Evolutionary conservation across 2,888 invertebrate genomes (phyloP), one percentile per base, ranked within the genome.

Genomic region (Spialia ferax): DNA sequence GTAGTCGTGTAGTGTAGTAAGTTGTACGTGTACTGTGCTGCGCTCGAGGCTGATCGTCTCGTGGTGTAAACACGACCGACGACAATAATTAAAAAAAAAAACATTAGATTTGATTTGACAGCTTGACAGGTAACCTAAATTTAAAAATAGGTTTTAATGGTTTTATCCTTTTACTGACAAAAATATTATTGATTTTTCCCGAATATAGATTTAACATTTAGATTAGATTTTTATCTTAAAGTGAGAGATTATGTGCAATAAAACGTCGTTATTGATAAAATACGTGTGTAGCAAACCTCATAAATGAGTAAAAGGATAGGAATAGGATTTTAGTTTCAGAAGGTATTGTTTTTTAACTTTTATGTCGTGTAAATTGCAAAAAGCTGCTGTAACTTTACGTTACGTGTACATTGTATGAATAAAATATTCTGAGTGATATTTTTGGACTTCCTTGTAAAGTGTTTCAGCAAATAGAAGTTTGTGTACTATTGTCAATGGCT

Each of bases 51-150:
- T 71, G 71, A 75, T 68, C 56, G 71, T 72, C 61, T 70, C 69
- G 74, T 71, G 70, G 48, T 8, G 8, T 45, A 6, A 70, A 65
- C 68, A 65, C 29, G 42, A 66, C 63, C 71, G 52, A 72, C 69
- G 56, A 69, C 66, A 72, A 73, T 74, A 74, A 71, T 69, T 79
- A 77, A 79, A 77, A 78, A 80, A 81, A 79, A 76, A 73, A 35
- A 52, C 75, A 63, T 54, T 3, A 2, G 13, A 6, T 32, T 35
- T 35, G 35, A 35, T 38, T 35, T 35, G 35, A 35, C 35, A 42
- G 52, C 13, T 45, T 63, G 63, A 89, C 89, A 90, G 89, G 87
- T 90, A 89, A 87, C 80, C 81, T 83, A 67, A 71, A 72, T 67
- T 72, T 67, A 69, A 69, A 68, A 42, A 42, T 42, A 42, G 13